Percentiles rank a stretch among this genome's conserved stretches.
These are phyloP conservation scores for Mola mola DNA, from an alignment of 2,113 vertebrate genomes.

Conservation along the genomic window DNA sequence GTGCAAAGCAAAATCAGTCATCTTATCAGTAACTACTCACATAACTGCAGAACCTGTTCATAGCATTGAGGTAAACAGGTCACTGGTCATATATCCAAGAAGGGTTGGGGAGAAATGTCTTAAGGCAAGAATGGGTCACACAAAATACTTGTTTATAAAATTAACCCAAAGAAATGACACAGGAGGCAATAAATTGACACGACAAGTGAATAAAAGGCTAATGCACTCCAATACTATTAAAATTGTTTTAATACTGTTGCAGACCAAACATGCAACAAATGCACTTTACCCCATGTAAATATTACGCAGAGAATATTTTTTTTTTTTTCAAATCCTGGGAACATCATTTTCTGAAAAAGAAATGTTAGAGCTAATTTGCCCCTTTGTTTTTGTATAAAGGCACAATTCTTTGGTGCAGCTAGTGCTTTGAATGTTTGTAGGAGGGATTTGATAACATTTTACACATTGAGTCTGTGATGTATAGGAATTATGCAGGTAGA, in stretches of 20 bases:
- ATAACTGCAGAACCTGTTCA: slow-evolving; percentile 33
- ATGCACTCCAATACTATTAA: slow-evolving; percentile 99
- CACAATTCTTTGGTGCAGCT: slow-evolving; percentile 56
- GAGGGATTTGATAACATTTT: too few species aligned
- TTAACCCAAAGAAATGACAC: slow-evolving; percentile 99
- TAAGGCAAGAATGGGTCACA: slow-evolving; percentile 63
- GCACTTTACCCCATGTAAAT: slow-evolving; percentile 86
- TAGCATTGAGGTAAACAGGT: slow-evolving; percentile 21
- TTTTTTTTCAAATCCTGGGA: slow-evolving; percentile 67
- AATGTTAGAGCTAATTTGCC: slow-evolving; percentile 52
- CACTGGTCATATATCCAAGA: slow-evolving; percentile 28
- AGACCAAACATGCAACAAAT: slow-evolving; percentile 99
- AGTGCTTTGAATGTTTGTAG: too few species aligned
- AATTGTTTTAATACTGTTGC: slow-evolving; percentile 99
- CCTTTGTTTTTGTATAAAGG: slow-evolving; percentile 60
- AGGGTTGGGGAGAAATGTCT: slow-evolving; percentile 21
- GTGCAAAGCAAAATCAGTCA: not conserved
- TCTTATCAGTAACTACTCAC: slow-evolving; percentile 15
- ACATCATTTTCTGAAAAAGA: slow-evolving; percentile 71
- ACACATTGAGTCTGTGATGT: too few species aligned
- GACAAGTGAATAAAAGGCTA: slow-evolving; percentile 99
- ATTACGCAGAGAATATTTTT: slow-evolving; percentile 72
- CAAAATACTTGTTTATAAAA: slow-evolving; percentile 81
- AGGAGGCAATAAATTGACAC: slow-evolving; percentile 99
- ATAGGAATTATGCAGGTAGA: not conserved